phyloP scores from a whole-genome alignment of 2,888 invertebrate genomes.

The Panzeria rudis region DNA sequence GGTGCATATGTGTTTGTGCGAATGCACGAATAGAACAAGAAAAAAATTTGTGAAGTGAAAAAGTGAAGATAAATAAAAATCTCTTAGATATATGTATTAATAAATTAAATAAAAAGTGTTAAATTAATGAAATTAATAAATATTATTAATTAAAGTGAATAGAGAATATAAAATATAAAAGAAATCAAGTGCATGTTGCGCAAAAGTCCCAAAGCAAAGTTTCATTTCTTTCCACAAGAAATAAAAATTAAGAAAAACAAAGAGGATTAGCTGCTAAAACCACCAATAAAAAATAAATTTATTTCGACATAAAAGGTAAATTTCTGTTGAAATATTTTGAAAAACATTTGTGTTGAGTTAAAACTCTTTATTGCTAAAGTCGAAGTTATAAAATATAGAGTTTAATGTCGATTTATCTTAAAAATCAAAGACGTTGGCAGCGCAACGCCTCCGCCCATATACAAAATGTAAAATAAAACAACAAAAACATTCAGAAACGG shows the following conservation, averaged over 20 bases:
- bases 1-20: constrained; percentile 73
- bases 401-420: constrained; percentile 35
- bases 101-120: constrained; percentile 51
- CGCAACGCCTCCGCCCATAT: constrained; percentile 68
- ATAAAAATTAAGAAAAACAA: constrained; percentile 54
- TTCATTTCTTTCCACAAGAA: constrained; percentile 46
- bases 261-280: constrained; percentile 51
- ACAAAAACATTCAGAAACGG: constrained; percentile 29
- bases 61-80: constrained; percentile 48
- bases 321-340: constrained; percentile 15
- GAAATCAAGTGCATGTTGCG: constrained; percentile 33
- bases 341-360: background rate
- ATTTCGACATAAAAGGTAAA: constrained; percentile 74
- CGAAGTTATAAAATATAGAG: background rate
- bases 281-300: constrained; percentile 43
- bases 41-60: constrained; percentile 73
- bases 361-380: constrained; percentile 2
- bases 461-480: constrained; percentile 37
- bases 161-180: constrained; percentile 21
- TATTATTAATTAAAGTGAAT: constrained; percentile 11
- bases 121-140: constrained; percentile 24
- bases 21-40: constrained; percentile 75
- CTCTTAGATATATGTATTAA: constrained; percentile 68
- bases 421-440: constrained; percentile 35
- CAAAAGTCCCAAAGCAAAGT: constrained; percentile 42